Conservation (phyloP, 2,797 vertebrate species). For the Tokudaia muenninki region DNA sequence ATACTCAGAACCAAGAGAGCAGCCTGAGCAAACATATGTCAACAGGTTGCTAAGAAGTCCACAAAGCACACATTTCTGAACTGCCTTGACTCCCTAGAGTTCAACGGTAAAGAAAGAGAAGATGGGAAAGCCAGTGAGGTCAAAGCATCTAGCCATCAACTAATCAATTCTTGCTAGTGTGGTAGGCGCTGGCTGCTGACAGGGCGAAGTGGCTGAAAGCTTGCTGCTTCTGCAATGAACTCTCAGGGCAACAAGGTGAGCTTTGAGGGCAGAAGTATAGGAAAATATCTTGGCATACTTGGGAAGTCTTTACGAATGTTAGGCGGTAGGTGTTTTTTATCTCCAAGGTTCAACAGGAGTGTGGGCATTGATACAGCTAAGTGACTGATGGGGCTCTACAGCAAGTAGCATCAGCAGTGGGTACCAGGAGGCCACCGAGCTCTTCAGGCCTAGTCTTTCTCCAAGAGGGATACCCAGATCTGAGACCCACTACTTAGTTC, state of each 20-base stretch:
- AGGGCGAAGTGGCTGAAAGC: not conserved
- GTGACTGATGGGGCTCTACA: not conserved
- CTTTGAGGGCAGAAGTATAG: not conserved
- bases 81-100: not conserved
- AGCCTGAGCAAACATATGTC: not conserved
- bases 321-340: not conserved
- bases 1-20: not conserved
- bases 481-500: not conserved
- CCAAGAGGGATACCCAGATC: not conserved
- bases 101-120: not conserved
- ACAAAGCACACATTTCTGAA: not conserved
- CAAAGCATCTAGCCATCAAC: not conserved
- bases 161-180: not conserved
- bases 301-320: not conserved
- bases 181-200: not conserved
- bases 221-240: not conserved
- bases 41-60: not conserved
- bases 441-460: not conserved
- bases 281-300: not conserved
- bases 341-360: not conserved
- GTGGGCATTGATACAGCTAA: not conserved
- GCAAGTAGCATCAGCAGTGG: not conserved
- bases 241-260: not conserved
- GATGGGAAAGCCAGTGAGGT: not conserved
- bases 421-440: not conserved